phyloP scores from a whole-genome alignment of 2,797 vertebrate species.

The Poeciliopsis infans region DNA sequence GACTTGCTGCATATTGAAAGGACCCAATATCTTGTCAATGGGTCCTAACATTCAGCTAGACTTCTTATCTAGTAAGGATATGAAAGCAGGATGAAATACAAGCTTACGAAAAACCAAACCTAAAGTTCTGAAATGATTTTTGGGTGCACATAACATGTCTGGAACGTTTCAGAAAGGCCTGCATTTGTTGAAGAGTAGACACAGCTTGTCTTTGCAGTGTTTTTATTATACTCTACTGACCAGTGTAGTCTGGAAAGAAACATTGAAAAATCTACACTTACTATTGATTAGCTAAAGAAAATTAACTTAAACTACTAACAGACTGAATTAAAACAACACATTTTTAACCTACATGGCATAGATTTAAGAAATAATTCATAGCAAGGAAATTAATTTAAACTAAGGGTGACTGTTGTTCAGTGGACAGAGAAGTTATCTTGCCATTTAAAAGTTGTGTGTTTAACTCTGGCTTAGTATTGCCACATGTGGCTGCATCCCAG shows the following conservation, averaged over 20 bases:
- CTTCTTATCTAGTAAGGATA: constrained; percentile 49
- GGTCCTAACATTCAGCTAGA: constrained; percentile 42
- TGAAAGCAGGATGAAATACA: constrained; percentile 41
- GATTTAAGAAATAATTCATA: not conserved
- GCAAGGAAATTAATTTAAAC: not conserved
- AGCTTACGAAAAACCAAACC: constrained; percentile 18
- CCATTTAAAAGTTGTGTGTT: not conserved
- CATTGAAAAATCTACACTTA: not conserved
- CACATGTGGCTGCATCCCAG: not conserved
- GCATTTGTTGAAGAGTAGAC: constrained; percentile 11
- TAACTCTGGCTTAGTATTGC: not conserved
- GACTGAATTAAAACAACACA: not conserved
- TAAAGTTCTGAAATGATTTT: constrained; percentile 15
- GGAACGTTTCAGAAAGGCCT: not conserved
- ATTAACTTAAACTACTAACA: not conserved
- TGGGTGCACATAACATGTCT: not conserved
- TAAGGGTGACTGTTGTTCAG: not conserved
- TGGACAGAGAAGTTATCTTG: not conserved
- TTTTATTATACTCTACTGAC: not conserved
- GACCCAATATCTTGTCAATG: constrained; percentile 52
- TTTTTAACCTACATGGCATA: not conserved
- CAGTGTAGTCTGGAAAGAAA: not conserved
- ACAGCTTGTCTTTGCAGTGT: not conserved
- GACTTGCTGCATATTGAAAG: constrained; percentile 52
- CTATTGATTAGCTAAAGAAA: not conserved